Percentiles rank a stretch among this genome's conserved stretches.
Conservation (phyloP, 1,140 invertebrate species). For the Stratiolaelaps scimitus region DNA sequence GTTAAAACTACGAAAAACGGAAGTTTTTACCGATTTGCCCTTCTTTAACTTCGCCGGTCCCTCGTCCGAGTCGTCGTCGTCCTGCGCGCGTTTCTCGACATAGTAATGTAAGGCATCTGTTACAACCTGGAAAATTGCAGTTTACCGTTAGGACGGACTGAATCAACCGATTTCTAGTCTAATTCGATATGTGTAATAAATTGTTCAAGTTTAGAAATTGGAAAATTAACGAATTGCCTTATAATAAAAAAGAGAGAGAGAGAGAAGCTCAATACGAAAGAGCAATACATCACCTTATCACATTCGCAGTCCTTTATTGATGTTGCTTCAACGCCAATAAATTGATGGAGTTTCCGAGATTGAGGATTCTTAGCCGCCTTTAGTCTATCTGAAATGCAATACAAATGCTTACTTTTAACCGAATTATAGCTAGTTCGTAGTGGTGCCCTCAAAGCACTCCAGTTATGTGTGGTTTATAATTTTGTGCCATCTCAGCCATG, state of each 20-base stretch:
- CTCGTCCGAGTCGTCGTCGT: constrained; percentile 15
- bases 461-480: too few relatives aligned
- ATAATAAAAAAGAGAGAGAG: neutral
- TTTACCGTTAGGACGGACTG: neutral
- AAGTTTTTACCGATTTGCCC: neutral
- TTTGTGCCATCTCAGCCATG: too few relatives aligned
- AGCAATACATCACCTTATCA: neutral
- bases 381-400: too few relatives aligned
- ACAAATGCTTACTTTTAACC: too few relatives aligned
- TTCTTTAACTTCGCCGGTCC: neutral
- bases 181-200: neutral
- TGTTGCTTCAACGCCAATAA: constrained; percentile 7
- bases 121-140: neutral
- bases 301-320: constrained; percentile 24
- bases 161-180: neutral
- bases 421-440: too few relatives aligned
- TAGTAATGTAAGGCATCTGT: constrained; percentile 14
- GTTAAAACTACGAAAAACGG: neutral
- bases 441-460: too few relatives aligned
- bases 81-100: neutral
- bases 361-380: too few relatives aligned
- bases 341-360: constrained; percentile 1
- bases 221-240: neutral
- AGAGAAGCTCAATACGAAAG: too few relatives aligned
- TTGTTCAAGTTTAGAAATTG: neutral